Conservation (phyloP, 2,888 invertebrate genomes). For the Eueremaeus valkanovi region DNA sequence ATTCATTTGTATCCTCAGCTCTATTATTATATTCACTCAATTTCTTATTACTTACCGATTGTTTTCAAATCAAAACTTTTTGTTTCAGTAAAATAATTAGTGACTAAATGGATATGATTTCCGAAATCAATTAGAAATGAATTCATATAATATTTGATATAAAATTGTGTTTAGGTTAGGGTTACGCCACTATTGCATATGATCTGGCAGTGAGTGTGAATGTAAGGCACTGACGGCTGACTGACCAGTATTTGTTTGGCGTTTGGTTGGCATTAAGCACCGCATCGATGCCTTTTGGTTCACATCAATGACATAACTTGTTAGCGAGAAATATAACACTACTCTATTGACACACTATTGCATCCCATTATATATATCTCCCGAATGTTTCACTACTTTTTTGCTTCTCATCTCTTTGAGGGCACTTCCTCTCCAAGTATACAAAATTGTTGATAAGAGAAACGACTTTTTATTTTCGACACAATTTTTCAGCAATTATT, state of each 20-base stretch:
- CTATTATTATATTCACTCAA: background rate
- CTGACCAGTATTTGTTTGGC: background rate
- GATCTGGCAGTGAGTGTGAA: background rate
- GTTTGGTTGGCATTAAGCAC: background rate
- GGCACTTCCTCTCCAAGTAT: background rate
- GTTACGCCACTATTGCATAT: background rate
- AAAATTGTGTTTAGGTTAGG: background rate
- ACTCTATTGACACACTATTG: background rate
- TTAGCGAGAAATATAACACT: background rate
- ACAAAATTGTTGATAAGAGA: background rate
- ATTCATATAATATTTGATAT: too few species aligned
- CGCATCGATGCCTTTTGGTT: background rate
- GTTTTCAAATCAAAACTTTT: background rate
- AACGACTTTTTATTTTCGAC: background rate
- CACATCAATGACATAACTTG: background rate
- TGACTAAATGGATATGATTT: background rate
- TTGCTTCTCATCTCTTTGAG: background rate
- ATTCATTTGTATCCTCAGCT: too few species aligned
- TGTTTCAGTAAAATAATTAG: background rate
- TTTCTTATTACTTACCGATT: background rate
- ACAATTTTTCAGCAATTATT: too few species aligned
- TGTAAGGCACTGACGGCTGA: background rate
- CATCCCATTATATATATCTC: background rate
- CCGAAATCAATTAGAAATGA: background rate
- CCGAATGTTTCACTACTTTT: slow-evolving; percentile 15